A percentile compares a stretch with the other conserved stretches of the same genome.
These are phyloP conservation scores for Pollachius pollachius DNA, from an alignment of 2,113 vertebrate species.

Conservation along the genomic window DNA sequence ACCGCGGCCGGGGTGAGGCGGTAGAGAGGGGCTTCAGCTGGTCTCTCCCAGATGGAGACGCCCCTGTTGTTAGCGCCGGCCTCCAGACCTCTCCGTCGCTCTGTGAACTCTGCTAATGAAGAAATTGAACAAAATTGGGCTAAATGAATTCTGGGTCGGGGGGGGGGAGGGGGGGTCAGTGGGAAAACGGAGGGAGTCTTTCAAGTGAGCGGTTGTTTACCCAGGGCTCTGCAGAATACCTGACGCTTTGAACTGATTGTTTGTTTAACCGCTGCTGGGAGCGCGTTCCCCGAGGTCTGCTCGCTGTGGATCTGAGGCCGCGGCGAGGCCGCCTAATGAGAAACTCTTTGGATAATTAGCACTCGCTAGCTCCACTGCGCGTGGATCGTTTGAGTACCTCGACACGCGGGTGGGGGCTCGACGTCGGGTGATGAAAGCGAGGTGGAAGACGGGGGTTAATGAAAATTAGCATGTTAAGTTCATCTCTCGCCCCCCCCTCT, in stretches of 20 bases:
- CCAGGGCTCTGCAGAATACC: constrained; percentile 66
- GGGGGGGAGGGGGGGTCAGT: constrained; percentile 36
- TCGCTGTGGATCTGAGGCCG: constrained; percentile 78
- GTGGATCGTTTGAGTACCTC: constrained; percentile 78
- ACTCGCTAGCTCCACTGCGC: constrained; percentile 68
- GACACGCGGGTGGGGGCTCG: constrained; percentile 47
- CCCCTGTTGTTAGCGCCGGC: no score
- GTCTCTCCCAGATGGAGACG: background rate
- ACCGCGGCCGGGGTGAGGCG: no score
- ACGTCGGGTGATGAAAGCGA: constrained; percentile 58
- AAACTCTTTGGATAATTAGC: constrained; percentile 75
- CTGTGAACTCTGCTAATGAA: constrained; percentile 48
- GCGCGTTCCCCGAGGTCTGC: constrained; percentile 73
- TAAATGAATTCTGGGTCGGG: constrained; percentile 57
- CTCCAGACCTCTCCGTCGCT: constrained; percentile 45
- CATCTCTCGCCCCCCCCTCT: constrained; percentile 59
- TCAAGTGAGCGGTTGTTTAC: constrained; percentile 78
- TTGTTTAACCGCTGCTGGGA: constrained; percentile 79
- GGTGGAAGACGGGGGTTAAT: constrained; percentile 72
- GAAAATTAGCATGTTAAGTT: constrained; percentile 75
- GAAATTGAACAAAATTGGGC: constrained; percentile 55
- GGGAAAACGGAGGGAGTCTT: constrained; percentile 58
- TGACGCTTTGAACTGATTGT: constrained; percentile 79
- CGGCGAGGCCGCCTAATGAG: constrained; percentile 82
- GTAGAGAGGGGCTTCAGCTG: no score